These are phyloP conservation scores for Acromyrmex echinatior DNA, from an alignment of 1,140 invertebrate genomes.

Conservation along the genomic window DNA sequence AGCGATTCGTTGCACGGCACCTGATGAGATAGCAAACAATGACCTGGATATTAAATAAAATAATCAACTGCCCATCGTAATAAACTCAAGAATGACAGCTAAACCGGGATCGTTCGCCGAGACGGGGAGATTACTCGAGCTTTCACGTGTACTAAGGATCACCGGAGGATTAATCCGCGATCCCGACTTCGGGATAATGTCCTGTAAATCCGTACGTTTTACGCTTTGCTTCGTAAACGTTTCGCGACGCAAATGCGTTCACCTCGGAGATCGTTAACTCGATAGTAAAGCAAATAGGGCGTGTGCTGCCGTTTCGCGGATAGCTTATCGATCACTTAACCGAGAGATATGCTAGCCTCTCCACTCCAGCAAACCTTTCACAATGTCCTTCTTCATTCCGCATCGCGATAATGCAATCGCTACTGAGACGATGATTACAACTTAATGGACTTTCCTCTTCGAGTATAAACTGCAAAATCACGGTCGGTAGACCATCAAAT, in stretches of 20 bases:
- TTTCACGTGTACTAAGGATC: slow-evolving; percentile 9
- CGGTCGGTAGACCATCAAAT: slow-evolving; percentile 55
- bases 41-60: neutral
- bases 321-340: slow-evolving; percentile 57
- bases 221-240: slow-evolving; percentile 40
- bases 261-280: neutral
- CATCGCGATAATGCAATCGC: neutral
- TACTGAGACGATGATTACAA: slow-evolving; percentile 2
- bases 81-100: slow-evolving; percentile 18
- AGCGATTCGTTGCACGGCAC: neutral
- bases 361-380: slow-evolving; percentile 2
- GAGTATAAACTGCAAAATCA: slow-evolving; percentile 35
- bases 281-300: slow-evolving; percentile 22
- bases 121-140: slow-evolving; percentile 24
- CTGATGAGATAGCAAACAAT: neutral
- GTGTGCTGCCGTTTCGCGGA: slow-evolving; percentile 28
- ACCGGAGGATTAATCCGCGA: slow-evolving; percentile 31
- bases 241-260: slow-evolving; percentile 3
- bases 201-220: slow-evolving; percentile 43
- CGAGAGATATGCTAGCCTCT: neutral
- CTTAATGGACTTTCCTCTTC: slow-evolving; percentile 32
- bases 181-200: slow-evolving; percentile 31
- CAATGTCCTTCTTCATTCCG: neutral
- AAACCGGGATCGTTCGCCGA: slow-evolving; percentile 14
- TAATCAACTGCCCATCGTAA: slow-evolving; percentile 26